Percentiles rank a stretch among this genome's conserved stretches.
These are phyloP conservation scores for Ennomos quercinarius DNA, from an alignment of 2,888 invertebrate species.

Conservation along the genomic window DNA sequence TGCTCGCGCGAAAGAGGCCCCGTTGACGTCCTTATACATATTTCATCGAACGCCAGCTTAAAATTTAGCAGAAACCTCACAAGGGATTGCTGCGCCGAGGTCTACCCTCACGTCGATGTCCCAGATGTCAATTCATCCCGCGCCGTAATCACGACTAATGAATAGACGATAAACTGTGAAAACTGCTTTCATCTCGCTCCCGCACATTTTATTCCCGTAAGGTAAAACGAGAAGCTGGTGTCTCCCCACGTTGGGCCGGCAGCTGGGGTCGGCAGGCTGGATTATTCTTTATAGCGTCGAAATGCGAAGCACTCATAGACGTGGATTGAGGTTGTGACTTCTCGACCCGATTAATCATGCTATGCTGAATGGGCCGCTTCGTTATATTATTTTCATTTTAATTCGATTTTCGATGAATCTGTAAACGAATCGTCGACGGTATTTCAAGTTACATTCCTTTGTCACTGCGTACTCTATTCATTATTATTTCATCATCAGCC, in stretches of 20 bases:
- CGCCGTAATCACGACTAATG: conserved; percentile 80
- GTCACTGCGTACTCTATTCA: no score
- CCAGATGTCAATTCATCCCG: conserved; percentile 83
- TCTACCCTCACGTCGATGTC: conserved; percentile 66
- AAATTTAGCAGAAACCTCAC: conserved; percentile 78
- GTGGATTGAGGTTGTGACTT: conserved; percentile 77
- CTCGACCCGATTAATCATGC: conserved; percentile 76
- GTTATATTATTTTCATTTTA: conserved; percentile 1
- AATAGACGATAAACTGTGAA: conserved; percentile 72
- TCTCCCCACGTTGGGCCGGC: conserved; percentile 60
- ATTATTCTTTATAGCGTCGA: conserved; percentile 82
- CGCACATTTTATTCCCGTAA: conserved; percentile 48
- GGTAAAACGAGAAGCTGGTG: conserved; percentile 63
- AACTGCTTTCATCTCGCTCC: conserved; percentile 66
- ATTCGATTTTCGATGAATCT: background rate
- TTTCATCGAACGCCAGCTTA: conserved; percentile 66
- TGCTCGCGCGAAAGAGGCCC: conserved; percentile 33
- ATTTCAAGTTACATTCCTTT: no score
- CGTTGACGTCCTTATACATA: conserved; percentile 54
- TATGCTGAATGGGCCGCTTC: conserved; percentile 39
- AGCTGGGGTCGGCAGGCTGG: conserved; percentile 70
- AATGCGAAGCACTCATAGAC: conserved; percentile 80
- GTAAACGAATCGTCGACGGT: no score
- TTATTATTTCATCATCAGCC: no score
- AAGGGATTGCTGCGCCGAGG: conserved; percentile 69